These are phyloP conservation scores for Vidua macroura DNA, from an alignment of 2,113 vertebrate genomes.

Conservation along the genomic window DNA sequence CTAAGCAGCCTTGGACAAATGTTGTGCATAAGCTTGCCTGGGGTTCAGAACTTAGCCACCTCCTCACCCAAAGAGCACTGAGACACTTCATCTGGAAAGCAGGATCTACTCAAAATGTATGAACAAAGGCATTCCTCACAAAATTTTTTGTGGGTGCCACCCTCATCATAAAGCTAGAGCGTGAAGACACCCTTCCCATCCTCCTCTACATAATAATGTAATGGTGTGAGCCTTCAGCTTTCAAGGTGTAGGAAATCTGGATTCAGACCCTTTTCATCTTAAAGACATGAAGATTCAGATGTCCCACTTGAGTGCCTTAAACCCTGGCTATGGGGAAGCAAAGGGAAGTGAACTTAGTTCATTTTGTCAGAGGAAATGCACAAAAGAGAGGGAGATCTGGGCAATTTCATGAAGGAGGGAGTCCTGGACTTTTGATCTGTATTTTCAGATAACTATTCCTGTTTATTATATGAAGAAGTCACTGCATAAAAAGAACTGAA, in stretches of 20 bases:
- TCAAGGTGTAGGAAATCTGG: background rate
- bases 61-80: background rate
- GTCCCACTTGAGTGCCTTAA: background rate
- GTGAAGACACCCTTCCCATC: background rate
- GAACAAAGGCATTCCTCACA: background rate
- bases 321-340: background rate
- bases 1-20: background rate
- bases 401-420: background rate
- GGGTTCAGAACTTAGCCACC: background rate
- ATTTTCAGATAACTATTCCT: background rate
- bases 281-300: background rate
- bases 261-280: background rate
- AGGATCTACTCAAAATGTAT: background rate
- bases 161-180: background rate
- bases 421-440: background rate
- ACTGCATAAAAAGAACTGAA: background rate
- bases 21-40: background rate
- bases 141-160: background rate
- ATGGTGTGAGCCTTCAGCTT: background rate
- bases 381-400: background rate
- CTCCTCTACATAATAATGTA: background rate
- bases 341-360: background rate
- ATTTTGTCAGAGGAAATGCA: background rate
- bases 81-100: background rate
- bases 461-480: background rate